A percentile compares a stretch with the other conserved stretches of the same genome.
Conservation (phyloP, 2,888 invertebrate genomes). For the Dolichomitus sp. region DNA sequence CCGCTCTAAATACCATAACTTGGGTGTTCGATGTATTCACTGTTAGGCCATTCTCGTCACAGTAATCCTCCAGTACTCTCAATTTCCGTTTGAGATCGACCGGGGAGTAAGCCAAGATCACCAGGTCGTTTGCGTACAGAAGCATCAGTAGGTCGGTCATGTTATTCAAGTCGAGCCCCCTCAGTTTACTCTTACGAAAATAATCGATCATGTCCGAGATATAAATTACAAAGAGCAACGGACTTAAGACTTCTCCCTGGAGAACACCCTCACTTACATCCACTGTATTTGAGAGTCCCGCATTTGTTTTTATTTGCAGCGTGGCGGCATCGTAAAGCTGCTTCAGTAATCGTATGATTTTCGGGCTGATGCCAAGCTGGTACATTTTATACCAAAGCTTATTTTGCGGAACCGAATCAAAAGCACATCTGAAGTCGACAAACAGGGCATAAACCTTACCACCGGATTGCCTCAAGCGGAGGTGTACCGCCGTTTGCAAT, state of each 20-base stretch:
- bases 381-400: constrained; percentile 63
- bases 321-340: constrained; percentile 25
- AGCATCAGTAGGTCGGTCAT: constrained; percentile 39
- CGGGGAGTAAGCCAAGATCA: too few relatives aligned
- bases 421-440: constrained; percentile 58
- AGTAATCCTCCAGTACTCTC: constrained; percentile 48
- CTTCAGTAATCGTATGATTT: constrained; percentile 64
- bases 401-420: constrained; percentile 63
- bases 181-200: constrained; percentile 38
- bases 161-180: constrained; percentile 54
- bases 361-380: constrained; percentile 54
- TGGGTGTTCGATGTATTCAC: constrained; percentile 56
- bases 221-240: constrained; percentile 41
- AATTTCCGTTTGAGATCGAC: constrained; percentile 41
- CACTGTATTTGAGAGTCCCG: constrained; percentile 10
- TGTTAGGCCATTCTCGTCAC: constrained; percentile 52
- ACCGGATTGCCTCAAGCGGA: constrained; percentile 35
- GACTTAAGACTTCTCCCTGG: constrained; percentile 11
- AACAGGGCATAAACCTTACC: constrained; percentile 63
- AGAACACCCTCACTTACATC: constrained; percentile 55
- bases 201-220: constrained; percentile 49
- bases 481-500: constrained; percentile 51
- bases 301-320: constrained; percentile 28
- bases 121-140: not conserved
- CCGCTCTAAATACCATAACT: not conserved